A percentile compares a stretch with the other conserved stretches of the same genome.
Conservation (phyloP, 2,113 vertebrate species). For the Corythoichthys intestinalis region DNA sequence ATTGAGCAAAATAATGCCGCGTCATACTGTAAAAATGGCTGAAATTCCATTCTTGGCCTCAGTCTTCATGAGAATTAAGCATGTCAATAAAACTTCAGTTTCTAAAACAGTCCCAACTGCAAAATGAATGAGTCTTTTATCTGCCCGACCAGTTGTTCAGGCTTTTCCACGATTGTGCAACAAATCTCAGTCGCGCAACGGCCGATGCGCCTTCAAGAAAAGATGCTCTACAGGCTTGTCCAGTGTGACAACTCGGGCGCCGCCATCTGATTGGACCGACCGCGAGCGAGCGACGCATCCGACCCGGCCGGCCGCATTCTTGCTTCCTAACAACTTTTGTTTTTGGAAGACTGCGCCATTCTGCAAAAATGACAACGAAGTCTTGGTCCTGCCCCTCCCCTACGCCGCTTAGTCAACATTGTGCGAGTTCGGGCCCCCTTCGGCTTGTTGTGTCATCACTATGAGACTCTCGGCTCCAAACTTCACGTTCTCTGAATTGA, state of each 20-base stretch:
- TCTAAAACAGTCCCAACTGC: slow-evolving; percentile 33
- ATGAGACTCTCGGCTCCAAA: not conserved
- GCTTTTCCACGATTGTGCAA: slow-evolving; percentile 60
- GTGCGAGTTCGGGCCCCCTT: slow-evolving; percentile 1
- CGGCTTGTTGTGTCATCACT: slow-evolving; percentile 7
- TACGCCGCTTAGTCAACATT: slow-evolving; percentile 9
- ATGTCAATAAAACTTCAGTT: not conserved
- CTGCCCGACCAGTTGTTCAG: slow-evolving; percentile 53
- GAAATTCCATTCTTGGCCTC: not conserved
- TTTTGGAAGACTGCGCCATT: slow-evolving; percentile 38
- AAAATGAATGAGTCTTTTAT: slow-evolving; percentile 36
- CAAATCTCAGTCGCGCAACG: slow-evolving; percentile 66
- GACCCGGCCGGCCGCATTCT: slow-evolving; percentile 50
- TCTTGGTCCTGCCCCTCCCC: not conserved
- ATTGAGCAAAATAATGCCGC: not conserved
- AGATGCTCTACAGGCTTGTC: slow-evolving; percentile 70
- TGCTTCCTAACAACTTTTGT: slow-evolving; percentile 19
- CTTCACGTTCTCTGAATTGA: not conserved
- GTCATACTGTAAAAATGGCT: not conserved
- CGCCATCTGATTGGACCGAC: slow-evolving; percentile 43
- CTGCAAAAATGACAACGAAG: slow-evolving; percentile 7
- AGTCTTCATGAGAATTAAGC: not conserved
- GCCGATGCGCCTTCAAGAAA: slow-evolving; percentile 29
- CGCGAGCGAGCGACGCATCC: slow-evolving; percentile 30
- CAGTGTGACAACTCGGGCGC: slow-evolving; percentile 51